Evolutionary conservation across 2,113 vertebrate genomes (phyloP), one percentile per base, ranked within the genome.

Genomic region (Paramormyrops kingsleyae): DNA sequence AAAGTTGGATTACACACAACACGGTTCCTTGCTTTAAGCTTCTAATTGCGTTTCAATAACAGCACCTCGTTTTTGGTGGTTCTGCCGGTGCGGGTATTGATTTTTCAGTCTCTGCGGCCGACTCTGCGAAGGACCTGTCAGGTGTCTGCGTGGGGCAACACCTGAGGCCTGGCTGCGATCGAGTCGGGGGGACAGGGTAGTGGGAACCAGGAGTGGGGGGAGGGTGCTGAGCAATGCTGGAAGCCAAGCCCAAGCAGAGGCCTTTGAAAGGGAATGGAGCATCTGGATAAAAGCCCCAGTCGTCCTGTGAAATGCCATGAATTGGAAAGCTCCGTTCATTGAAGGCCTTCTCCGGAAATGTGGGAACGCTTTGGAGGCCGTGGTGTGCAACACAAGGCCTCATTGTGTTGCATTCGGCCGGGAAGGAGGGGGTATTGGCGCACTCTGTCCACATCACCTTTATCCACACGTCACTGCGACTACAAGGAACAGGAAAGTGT

Each of bases 271-370:
- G 77, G 35, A 70, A 56, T 27, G 56, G 12, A 80, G 21, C 85
- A 44, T 50, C 39, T 35, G 24, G 42, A 89, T 44, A 70, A 89
- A 86, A 27, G 89, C 35, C 35, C 31, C 31, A 24, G 46, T 42
- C 47, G 24, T 77, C 59, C 62, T 87, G 27, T 24, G 47, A 56
- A 46, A 90, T 66, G 84, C 62, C 62, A 27, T 35, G 84, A 31
- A n/a, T 77, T 87, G 49, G 46, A 35, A 44, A n/a, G 31, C 31
- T 24, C 49, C 46, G 47, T 12, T 46, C 44, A 87, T 80, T 90
- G 89, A 46, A 74, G 44, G 44, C n/a, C 27, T 44, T 87, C 46
- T 52, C 83, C 52, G 66, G 89, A 49, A 80, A 77, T 70, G 59
- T 39, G 50, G 15, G 44, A 84, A 66, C 46, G 35, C 85, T 49